Conservation (phyloP, 2,888 invertebrate species). For the Aspidiotus destructor region DNA sequence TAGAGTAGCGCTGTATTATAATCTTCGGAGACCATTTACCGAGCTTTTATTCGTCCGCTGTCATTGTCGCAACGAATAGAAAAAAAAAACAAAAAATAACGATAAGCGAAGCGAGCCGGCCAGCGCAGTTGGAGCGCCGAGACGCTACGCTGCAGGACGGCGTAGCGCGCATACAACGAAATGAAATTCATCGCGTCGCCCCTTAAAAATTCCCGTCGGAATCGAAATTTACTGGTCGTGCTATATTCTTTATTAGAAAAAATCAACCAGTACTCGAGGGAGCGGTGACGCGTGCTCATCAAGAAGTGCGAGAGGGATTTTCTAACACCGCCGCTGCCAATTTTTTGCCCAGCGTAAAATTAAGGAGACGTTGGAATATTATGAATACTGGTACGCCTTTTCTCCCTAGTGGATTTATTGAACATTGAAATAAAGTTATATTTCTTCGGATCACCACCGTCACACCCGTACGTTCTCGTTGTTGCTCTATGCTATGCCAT, state of each 20-base stretch:
- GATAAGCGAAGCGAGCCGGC: background rate
- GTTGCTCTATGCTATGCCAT: no score
- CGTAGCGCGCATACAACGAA: no score
- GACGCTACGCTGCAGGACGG: no score
- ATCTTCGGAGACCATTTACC: no score
- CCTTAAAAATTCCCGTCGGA: background rate
- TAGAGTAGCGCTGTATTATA: no score
- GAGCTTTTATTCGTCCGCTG: no score
- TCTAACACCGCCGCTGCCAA: background rate
- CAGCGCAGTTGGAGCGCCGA: no score
- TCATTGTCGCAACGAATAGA: no score
- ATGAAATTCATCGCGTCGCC: background rate
- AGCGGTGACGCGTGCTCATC: constrained; percentile 2
- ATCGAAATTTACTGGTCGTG: background rate
- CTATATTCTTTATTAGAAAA: background rate
- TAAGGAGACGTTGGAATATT: background rate
- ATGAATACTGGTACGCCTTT: background rate
- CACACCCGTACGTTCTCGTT: no score
- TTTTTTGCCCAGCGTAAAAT: constrained; percentile 2
- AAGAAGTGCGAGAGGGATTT: background rate
- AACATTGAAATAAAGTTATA: constrained; percentile 4
- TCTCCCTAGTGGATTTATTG: background rate
- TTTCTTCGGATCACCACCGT: background rate
- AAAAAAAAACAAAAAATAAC: background rate
- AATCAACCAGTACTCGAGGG: constrained; percentile 4